Evolutionary conservation across 2,888 invertebrate species (phyloP).

Genomic region (Nomada hirtipes): DNA sequence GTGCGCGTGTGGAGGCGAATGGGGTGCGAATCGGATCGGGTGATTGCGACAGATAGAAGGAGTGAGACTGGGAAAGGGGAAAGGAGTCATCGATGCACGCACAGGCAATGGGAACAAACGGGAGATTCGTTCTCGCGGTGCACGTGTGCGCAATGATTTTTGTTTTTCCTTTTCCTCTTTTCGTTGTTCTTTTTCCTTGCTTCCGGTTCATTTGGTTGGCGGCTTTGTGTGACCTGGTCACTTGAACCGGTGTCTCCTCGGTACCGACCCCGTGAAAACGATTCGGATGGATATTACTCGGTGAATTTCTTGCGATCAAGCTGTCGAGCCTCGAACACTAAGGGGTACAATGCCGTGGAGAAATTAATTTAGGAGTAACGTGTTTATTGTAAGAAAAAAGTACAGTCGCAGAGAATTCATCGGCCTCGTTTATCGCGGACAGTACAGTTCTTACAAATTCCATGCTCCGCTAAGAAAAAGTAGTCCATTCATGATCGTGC

Average conservation of each 20-base stretch:
- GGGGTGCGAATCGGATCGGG: neutral
- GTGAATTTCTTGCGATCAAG: no score
- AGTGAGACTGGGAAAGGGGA: constrained; percentile 3
- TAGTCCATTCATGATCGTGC: neutral
- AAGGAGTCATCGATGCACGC: constrained; percentile 34
- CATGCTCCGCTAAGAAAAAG: neutral
- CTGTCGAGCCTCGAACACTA: no score
- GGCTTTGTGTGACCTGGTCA: no score
- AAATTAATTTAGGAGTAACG: no score
- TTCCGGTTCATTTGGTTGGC: neutral
- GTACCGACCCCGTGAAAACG: constrained; percentile 43
- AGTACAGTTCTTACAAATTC: neutral
- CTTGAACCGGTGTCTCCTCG: constrained; percentile 54
- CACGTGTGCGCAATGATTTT: constrained; percentile 51
- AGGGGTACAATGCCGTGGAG: no score
- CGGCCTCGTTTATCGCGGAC: no score
- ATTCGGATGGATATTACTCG: neutral
- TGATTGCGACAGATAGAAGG: neutral
- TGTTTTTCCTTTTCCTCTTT: no score
- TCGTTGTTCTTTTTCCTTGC: constrained; percentile 17
- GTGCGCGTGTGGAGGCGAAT: neutral
- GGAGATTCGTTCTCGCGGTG: constrained; percentile 48
- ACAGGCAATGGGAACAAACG: constrained; percentile 17
- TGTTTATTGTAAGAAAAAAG: no score
- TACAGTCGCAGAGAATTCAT: neutral